Evolutionary conservation across 2,888 invertebrate species (phyloP).

Genomic region (Julus scandinavius): DNA sequence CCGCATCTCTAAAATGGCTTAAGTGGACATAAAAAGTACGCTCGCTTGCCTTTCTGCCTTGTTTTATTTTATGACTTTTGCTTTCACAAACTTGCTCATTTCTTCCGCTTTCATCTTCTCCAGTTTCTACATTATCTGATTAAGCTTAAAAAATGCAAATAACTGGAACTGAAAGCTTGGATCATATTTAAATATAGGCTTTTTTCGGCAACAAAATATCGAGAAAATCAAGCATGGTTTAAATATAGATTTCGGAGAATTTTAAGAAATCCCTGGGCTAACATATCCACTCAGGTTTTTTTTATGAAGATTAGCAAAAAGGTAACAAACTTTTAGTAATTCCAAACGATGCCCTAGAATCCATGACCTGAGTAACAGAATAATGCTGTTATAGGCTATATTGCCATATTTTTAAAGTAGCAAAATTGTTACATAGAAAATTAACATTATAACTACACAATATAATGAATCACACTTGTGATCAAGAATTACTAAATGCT

Average conservation of each 20-base stretch:
- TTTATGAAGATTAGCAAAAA: neutral
- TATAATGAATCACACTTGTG: no score
- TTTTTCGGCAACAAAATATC: neutral
- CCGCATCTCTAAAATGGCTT: constrained; percentile 27
- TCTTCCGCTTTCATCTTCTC: neutral
- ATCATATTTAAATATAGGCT: constrained; percentile 2
- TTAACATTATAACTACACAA: no score
- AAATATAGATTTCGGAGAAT: neutral
- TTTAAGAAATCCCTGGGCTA: neutral
- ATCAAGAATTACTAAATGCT: no score
- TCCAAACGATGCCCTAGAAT: no score
- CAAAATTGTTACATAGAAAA: no score
- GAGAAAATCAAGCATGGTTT: neutral
- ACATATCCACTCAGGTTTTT: neutral
- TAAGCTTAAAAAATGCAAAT: constrained; percentile 20
- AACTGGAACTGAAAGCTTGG: constrained; percentile 12
- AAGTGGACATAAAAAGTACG: constrained; percentile 28
- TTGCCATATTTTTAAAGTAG: no score
- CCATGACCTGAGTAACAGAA: no score
- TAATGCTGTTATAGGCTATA: no score
- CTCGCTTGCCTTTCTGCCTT: constrained; percentile 21
- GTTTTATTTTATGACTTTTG: constrained; percentile 4
- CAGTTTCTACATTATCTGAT: constrained; percentile 16
- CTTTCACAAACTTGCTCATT: neutral
- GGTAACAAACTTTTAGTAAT: no score